Evolutionary conservation across 2,888 invertebrate genomes (phyloP).

Genomic region (Cartodere bifasciata): DNA sequence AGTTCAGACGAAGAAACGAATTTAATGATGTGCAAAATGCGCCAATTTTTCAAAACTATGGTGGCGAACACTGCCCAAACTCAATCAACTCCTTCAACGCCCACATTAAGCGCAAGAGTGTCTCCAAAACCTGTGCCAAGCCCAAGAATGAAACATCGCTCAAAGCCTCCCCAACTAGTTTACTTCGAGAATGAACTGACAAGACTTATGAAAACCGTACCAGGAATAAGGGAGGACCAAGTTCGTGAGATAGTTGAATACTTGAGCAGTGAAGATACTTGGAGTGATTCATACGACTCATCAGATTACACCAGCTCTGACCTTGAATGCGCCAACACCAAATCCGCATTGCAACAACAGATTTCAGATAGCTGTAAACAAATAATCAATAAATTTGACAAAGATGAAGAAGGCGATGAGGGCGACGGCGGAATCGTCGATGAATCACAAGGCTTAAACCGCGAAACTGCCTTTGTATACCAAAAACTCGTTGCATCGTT

Average conservation of each 20-base stretch:
- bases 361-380: slow-evolving; percentile 81
- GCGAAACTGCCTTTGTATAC: slow-evolving; percentile 79
- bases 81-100: slow-evolving; percentile 40
- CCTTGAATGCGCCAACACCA: slow-evolving; percentile 55
- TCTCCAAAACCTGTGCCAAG: slow-evolving; percentile 40
- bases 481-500: slow-evolving; percentile 75
- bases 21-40: slow-evolving; percentile 90
- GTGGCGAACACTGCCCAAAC: slow-evolving; percentile 46
- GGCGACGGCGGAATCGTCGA: slow-evolving; percentile 38
- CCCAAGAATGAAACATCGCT: slow-evolving; percentile 47
- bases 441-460: slow-evolving; percentile 41
- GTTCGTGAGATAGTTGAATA: slow-evolving; percentile 87
- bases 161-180: slow-evolving; percentile 73
- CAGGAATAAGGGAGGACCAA: slow-evolving; percentile 81
- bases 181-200: slow-evolving; percentile 86
- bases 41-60: slow-evolving; percentile 84
- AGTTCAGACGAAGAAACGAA: slow-evolving; percentile 90
- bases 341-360: slow-evolving; percentile 66
- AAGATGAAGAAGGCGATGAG: slow-evolving; percentile 43
- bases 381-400: slow-evolving; percentile 76
- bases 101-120: slow-evolving; percentile 26
- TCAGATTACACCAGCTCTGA: slow-evolving; percentile 87
- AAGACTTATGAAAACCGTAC: slow-evolving; percentile 84
- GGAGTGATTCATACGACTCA: slow-evolving; percentile 88
- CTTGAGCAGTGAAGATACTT: slow-evolving; percentile 82